Evolutionary conservation across 2,113 vertebrate genomes (phyloP), one percentile per base, ranked within the genome.

Genomic region (Rhagologus leucostigma): DNA sequence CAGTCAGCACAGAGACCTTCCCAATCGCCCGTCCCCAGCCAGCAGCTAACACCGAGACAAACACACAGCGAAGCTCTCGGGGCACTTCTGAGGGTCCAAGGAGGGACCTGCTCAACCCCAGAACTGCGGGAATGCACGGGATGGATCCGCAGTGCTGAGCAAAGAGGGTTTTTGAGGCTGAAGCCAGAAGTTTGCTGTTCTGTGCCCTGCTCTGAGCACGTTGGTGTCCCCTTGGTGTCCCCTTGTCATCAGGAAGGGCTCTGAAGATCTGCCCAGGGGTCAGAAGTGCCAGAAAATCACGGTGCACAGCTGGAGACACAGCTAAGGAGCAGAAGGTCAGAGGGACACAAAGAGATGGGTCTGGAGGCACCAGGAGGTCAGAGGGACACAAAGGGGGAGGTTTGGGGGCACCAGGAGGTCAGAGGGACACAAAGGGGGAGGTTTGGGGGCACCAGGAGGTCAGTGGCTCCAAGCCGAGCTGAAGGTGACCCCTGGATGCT

Each of bases 1-100:
- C 18, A 44, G 3, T 8, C 7, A 44, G 37, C 65, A n/a, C 42
- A 56, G 50, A 88, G 24, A 49, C 26, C 35, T 74, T 56, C 42
- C 56, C 60, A 22, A 4, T 35, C 30, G 6, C 56, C 4, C 3
- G 5, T 21, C 24, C 70, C 52, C 93, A n/a, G 50, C 20, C 9
- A 6, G 2, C 68, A 57, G n/a, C 24, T 26, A 30, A 11, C 8
- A 3, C 5, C 2, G 27, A 16, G 21, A 13, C 47, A 44, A 22
- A 13, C n/a, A 24, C 47, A 1, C 41, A 29, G 35, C 13, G 32
- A 8, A 41, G 13, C 33, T 33, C 52, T 9, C 2, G 0, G 1
- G 26, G 55, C n/a, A 6, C 49, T 56, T 37, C 17, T 18, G 24
- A 2, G 0, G 15, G 9, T 4, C 41, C 41, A 5, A 7, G 22